phyloP scores from a whole-genome alignment of 2,888 invertebrate genomes.

The Crematogaster levior region DNA sequence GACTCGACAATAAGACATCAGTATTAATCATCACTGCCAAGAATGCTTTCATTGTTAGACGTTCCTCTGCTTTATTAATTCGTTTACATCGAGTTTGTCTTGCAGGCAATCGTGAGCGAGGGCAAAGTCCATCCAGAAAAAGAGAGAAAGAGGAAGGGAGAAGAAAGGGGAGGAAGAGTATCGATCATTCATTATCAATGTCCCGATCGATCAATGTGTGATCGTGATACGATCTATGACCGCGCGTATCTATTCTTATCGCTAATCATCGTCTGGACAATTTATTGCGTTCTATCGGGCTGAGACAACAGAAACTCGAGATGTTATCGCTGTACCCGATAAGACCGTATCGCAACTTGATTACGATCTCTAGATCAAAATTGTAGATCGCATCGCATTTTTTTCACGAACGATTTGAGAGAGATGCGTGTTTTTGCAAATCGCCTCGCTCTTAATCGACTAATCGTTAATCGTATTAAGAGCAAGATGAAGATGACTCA shows the following conservation, averaged over 20 bases:
- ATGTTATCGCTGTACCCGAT: constrained; percentile 33
- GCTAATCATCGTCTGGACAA: constrained; percentile 68
- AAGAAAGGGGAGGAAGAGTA: constrained; percentile 56
- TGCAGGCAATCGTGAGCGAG: constrained; percentile 17
- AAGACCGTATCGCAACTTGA: constrained; percentile 6
- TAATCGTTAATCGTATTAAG: constrained; percentile 3
- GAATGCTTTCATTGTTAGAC: constrained; percentile 10
- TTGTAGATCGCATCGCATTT: neutral
- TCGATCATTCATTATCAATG: constrained; percentile 58
- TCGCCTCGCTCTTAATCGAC: constrained; percentile 22
- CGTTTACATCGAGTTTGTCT: constrained; percentile 13
- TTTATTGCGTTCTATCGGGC: constrained; percentile 61
- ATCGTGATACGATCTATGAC: constrained; percentile 61
- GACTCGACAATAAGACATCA: neutral
- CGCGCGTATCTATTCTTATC: neutral
- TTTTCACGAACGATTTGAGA: neutral
- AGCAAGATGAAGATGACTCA: neutral
- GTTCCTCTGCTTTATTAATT: constrained; percentile 16
- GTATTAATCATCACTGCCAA: neutral
- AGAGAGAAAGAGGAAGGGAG: constrained; percentile 46
- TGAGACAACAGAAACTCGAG: constrained; percentile 56
- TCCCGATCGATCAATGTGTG: constrained; percentile 58
- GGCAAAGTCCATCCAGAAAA: constrained; percentile 14
- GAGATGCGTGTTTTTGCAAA: neutral
- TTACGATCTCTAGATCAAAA: constrained; percentile 40